phyloP scores from a whole-genome alignment of 2,113 vertebrate genomes.

The Malurus melanocephalus region DNA sequence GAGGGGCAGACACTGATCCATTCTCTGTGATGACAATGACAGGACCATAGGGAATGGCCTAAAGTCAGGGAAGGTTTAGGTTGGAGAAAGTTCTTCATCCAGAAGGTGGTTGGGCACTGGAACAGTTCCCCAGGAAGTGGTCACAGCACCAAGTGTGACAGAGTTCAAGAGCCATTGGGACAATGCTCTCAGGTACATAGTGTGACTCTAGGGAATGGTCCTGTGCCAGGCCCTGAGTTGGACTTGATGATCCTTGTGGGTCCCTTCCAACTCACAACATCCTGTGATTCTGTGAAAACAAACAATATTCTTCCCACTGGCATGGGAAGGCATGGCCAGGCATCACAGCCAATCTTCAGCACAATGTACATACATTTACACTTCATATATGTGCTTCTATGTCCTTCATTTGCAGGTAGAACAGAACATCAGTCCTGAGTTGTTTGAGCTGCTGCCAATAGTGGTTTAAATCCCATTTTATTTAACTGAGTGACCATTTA shows the following conservation, averaged over 20 bases:
- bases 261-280: not conserved
- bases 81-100: not conserved
- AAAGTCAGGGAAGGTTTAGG: not conserved
- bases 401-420: not conserved
- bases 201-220: not conserved
- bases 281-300: not conserved
- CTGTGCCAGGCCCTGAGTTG: not conserved
- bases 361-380: not conserved
- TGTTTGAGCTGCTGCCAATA: not conserved
- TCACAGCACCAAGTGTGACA: not conserved
- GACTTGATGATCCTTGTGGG: not conserved
- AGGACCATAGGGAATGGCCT: not conserved
- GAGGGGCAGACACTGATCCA: not conserved
- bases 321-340: no score
- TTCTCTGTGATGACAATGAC: not conserved
- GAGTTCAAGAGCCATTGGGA: not conserved
- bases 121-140: not conserved
- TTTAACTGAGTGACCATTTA: not conserved
- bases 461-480: not conserved
- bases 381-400: not conserved
- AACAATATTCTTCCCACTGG: not conserved
- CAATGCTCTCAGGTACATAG: not conserved
- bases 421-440: not conserved
- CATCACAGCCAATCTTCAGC: not conserved
- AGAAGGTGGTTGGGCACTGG: not conserved